Evolutionary conservation across 2,888 invertebrate genomes (phyloP).

Genomic region (Lydus trimaculatus): DNA sequence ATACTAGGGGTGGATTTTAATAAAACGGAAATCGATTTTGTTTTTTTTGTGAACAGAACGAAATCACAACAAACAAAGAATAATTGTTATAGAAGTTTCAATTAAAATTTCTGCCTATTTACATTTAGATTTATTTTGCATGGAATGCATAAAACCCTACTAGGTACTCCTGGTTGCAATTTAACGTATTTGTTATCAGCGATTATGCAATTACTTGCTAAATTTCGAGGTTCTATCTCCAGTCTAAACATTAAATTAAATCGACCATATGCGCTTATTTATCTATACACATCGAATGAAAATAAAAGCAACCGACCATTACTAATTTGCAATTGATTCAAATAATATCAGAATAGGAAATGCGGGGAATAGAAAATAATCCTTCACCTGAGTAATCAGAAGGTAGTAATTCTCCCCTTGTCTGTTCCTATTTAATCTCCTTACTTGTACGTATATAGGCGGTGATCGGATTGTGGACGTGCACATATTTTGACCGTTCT

Average conservation of each 20-base stretch:
- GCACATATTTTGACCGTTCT: too few relatives aligned
- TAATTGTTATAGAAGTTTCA: too few relatives aligned
- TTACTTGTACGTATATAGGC: too few relatives aligned
- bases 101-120: background rate
- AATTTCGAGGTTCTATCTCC: too few relatives aligned
- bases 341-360: too few relatives aligned
- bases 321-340: background rate
- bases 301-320: background rate
- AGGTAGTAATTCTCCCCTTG: too few relatives aligned
- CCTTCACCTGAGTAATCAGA: too few relatives aligned
- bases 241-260: background rate
- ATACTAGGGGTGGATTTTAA: background rate
- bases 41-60: too few relatives aligned
- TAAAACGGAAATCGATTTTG: slow-evolving; percentile 5
- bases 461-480: background rate
- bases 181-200: background rate
- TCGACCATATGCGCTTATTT: background rate
- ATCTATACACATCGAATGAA: too few relatives aligned
- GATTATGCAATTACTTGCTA: background rate
- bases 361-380: too few relatives aligned
- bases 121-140: background rate
- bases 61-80: too few relatives aligned
- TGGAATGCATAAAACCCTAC: background rate
- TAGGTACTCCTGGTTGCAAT: background rate
- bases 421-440: too few relatives aligned